Evolutionary conservation across 2,888 invertebrate genomes (phyloP).

Genomic region (Operophtera brumata): DNA sequence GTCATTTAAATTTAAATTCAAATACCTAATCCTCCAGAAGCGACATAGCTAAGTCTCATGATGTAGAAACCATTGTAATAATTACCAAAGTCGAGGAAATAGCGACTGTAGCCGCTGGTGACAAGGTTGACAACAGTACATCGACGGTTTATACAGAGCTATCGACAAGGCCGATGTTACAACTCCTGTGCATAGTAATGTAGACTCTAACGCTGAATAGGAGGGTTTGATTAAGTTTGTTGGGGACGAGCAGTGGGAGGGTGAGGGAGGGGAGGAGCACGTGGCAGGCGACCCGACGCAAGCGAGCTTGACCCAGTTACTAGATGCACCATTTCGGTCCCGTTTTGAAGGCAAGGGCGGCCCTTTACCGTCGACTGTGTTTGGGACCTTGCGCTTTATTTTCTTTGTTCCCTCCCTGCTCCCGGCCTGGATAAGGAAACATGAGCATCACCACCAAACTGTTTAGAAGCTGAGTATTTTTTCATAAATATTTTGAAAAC

Average conservation of each 20-base stretch:
- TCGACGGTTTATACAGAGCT: slow-evolving; percentile 31
- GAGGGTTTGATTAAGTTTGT: slow-evolving; percentile 42
- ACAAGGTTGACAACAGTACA: slow-evolving; percentile 44
- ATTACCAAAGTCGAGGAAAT: slow-evolving; percentile 38
- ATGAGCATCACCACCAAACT: not conserved
- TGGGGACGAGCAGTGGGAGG: slow-evolving; percentile 26
- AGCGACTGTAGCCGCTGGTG: slow-evolving; percentile 42
- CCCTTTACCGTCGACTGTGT: slow-evolving; percentile 54
- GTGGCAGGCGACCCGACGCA: slow-evolving; percentile 64
- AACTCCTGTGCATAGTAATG: slow-evolving; percentile 39
- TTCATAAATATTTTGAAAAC: not conserved
- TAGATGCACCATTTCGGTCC: slow-evolving; percentile 75
- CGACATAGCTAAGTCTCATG: slow-evolving; percentile 38
- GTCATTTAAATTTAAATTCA: slow-evolving; percentile 44
- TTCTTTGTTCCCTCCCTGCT: slow-evolving; percentile 42
- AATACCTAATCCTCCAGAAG: slow-evolving; percentile 41
- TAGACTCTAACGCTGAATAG: slow-evolving; percentile 40
- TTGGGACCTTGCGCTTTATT: slow-evolving; percentile 37
- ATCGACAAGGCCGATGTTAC: slow-evolving; percentile 55
- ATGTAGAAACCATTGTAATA: slow-evolving; percentile 46
- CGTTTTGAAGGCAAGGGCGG: slow-evolving; percentile 64
- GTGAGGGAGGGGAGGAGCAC: slow-evolving; percentile 54
- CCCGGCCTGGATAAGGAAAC: not conserved
- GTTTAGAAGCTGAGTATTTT: no score
- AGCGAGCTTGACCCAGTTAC: slow-evolving; percentile 77